Percentiles rank a stretch among this genome's conserved stretches.
Conservation (phyloP, 2,113 vertebrate genomes). For the Clarias gariepinus region DNA sequence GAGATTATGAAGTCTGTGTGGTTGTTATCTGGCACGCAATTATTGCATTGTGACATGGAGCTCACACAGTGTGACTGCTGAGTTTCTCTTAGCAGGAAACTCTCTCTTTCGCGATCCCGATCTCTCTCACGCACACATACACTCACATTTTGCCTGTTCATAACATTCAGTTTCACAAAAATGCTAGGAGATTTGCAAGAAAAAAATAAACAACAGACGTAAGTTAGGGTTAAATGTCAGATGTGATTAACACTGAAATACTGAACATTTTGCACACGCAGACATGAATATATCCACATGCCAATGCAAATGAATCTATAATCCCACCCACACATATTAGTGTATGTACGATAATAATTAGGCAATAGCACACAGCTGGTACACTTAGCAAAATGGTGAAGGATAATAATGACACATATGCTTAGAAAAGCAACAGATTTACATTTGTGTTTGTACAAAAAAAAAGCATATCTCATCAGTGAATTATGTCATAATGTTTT, state of each 20-base stretch:
- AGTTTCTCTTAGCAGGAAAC: constrained; percentile 37
- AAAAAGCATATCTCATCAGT: neutral
- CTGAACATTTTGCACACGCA: neutral
- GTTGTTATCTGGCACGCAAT: constrained; percentile 41
- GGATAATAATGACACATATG: constrained; percentile 14
- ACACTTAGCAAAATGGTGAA: neutral
- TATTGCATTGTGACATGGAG: constrained; percentile 52
- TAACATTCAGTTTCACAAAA: neutral
- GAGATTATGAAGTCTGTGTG: constrained; percentile 51
- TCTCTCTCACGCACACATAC: neutral
- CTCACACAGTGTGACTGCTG: constrained; percentile 48
- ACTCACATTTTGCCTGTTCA: neutral
- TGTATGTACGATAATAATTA: constrained; percentile 2
- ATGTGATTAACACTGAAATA: neutral
- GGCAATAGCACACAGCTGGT: constrained; percentile 6
- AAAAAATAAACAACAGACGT: neutral
- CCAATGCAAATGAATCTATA: constrained; percentile 10
- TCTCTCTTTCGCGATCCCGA: neutral
- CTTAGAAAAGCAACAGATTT: neutral
- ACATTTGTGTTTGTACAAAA: neutral
- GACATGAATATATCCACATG: neutral
- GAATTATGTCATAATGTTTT: neutral
- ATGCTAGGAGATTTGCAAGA: neutral
- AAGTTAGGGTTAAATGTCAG: neutral
- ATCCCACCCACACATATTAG: neutral